A percentile compares a stretch with the other conserved stretches of the same genome.
Conservation (phyloP, 2,888 invertebrate species). For the Eugnorisma glareosa region DNA sequence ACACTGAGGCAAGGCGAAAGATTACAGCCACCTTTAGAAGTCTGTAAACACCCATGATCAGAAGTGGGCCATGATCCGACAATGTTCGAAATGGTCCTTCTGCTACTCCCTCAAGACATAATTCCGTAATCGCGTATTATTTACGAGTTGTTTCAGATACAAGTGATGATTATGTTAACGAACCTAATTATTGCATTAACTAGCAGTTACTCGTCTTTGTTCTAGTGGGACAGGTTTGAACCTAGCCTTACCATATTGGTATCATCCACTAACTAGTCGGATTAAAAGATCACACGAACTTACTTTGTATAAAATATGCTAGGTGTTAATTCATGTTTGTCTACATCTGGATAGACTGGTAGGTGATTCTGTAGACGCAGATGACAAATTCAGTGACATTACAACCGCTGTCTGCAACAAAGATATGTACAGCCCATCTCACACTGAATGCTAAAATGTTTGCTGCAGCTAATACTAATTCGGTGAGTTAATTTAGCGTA, state of each 20-base stretch:
- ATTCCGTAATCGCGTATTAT: conserved; percentile 82
- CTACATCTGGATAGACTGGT: background rate
- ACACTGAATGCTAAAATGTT: background rate
- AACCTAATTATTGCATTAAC: conserved; percentile 60
- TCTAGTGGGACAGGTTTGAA: conserved; percentile 24
- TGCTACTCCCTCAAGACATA: background rate
- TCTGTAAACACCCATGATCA: background rate
- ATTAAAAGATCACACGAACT: conserved; percentile 9
- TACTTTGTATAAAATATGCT: background rate
- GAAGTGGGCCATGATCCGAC: background rate
- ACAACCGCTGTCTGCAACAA: background rate
- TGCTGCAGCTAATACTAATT: background rate
- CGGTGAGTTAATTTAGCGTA: background rate
- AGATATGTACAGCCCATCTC: background rate
- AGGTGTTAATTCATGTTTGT: conserved; percentile 4
- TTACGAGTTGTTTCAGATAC: conserved; percentile 74
- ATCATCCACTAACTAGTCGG: conserved; percentile 7
- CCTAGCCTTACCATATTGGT: conserved; percentile 26
- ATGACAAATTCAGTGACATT: background rate
- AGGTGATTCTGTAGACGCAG: background rate
- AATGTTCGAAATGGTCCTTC: conserved; percentile 31
- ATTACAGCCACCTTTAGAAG: too few species aligned
- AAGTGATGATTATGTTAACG: conserved; percentile 70
- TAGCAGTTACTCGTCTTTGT: conserved; percentile 40
- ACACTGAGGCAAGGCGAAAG: too few species aligned